Percentiles rank a stretch among this genome's conserved stretches.
Conservation (phyloP, 2,888 invertebrate species). For the Reticulitermes lucifugus region DNA sequence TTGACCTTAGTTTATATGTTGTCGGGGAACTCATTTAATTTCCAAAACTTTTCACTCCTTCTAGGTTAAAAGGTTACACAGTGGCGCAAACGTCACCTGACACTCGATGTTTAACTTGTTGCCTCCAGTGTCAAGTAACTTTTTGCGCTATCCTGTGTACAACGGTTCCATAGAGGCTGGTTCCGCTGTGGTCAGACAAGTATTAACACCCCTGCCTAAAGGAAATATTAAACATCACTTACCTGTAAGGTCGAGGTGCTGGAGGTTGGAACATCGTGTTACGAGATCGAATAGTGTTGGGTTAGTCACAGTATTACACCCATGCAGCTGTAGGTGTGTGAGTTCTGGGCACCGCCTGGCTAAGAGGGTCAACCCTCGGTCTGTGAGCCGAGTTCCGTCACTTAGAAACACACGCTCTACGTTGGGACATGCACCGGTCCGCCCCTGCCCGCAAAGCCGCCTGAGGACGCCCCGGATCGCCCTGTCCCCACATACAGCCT, state of each 20-base stretch:
- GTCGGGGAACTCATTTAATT: too few species aligned
- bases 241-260: conserved; percentile 90
- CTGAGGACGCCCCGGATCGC: conserved; percentile 74
- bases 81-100: too few species aligned
- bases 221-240: conserved; percentile 55
- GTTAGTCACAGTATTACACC: conserved; percentile 80
- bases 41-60: too few species aligned
- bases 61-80: too few species aligned
- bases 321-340: conserved; percentile 82
- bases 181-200: too few species aligned
- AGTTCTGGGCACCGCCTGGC: conserved; percentile 85
- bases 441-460: conserved; percentile 73
- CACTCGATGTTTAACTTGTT: too few species aligned
- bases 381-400: conserved; percentile 79
- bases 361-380: conserved; percentile 80
- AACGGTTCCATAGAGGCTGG: too few species aligned
- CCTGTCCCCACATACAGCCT: conserved; percentile 72
- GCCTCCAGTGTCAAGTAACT: too few species aligned
- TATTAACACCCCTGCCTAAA: too few species aligned
- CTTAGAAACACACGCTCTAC: conserved; percentile 75
- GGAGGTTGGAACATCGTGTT: conserved; percentile 82
- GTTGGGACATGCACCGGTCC: conserved; percentile 75
- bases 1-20: too few species aligned
- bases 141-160: too few species aligned
- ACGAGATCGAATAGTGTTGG: conserved; percentile 82